phyloP scores from a whole-genome alignment of 2,888 invertebrate genomes.

The Gymnosoma rotundatum region DNA sequence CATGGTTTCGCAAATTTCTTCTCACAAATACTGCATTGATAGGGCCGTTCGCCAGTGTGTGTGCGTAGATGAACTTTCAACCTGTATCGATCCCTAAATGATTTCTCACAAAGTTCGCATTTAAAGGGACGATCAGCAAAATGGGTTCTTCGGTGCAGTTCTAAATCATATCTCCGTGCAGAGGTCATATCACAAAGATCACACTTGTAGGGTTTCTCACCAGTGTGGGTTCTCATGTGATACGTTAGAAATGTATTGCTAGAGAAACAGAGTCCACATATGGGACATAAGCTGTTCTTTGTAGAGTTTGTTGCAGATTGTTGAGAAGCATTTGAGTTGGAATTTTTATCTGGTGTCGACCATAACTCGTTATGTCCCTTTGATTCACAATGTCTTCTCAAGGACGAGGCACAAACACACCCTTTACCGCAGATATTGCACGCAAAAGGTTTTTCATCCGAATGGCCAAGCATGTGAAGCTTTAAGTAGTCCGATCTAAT shows the following conservation, averaged over 20 bases:
- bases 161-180: conserved; percentile 85
- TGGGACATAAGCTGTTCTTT: neutral
- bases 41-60: conserved; percentile 84
- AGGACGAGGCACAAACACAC: conserved; percentile 85
- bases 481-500: conserved; percentile 88
- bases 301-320: neutral
- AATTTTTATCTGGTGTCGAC: conserved; percentile 6
- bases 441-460: conserved; percentile 82
- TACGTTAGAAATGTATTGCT: neutral
- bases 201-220: conserved; percentile 86
- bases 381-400: conserved; percentile 85
- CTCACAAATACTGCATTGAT: conserved; percentile 84
- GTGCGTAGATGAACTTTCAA: conserved; percentile 85
- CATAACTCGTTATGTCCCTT: neutral
- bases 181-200: conserved; percentile 86
- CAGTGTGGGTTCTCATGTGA: conserved; percentile 85
- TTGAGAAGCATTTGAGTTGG: neutral
- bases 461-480: conserved; percentile 87
- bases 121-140: conserved; percentile 85
- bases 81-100: conserved; percentile 85
- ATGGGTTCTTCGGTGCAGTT: conserved; percentile 85
- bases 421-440: conserved; percentile 77
- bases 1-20: conserved; percentile 87
- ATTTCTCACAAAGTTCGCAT: conserved; percentile 80
- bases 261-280: conserved; percentile 75